Percentiles rank a stretch among this genome's conserved stretches.
These are phyloP conservation scores for Pandemis corylana DNA, from an alignment of 2,888 invertebrate species.

Conservation along the genomic window DNA sequence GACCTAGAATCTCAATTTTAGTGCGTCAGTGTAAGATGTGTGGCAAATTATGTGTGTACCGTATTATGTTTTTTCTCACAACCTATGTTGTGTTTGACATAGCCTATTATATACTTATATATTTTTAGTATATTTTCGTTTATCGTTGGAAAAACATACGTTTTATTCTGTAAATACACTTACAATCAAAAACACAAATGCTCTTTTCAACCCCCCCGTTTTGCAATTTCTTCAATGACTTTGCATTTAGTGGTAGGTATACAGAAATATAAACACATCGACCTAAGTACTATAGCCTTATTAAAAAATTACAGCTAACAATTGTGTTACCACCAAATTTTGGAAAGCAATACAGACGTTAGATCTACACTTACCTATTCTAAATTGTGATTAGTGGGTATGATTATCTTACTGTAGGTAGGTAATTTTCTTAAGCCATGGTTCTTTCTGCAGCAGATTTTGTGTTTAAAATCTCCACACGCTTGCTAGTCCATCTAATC, in stretches of 20 bases:
- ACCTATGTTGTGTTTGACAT: background rate
- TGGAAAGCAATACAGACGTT: background rate
- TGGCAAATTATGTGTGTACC: background rate
- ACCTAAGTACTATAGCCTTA: background rate
- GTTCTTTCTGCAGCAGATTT: background rate
- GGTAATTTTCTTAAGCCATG: background rate
- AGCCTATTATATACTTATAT: background rate
- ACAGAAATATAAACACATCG: background rate
- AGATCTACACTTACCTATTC: no score
- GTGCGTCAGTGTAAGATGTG: slow-evolving; percentile 21
- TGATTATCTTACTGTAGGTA: no score
- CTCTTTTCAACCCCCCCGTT: background rate
- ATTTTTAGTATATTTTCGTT: background rate
- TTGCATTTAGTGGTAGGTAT: background rate
- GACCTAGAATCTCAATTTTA: slow-evolving; percentile 33
- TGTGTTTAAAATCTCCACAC: slow-evolving; percentile 16
- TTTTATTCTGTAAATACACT: slow-evolving; percentile 8
- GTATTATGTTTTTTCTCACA: background rate
- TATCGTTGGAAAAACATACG: background rate
- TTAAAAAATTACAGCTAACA: background rate
- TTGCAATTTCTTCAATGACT: background rate
- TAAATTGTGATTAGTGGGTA: no score
- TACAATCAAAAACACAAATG: background rate
- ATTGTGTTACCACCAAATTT: background rate
- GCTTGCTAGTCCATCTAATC: slow-evolving; percentile 28